These are phyloP conservation scores for Calypte anna DNA, from an alignment of 2,113 vertebrate species.

Conservation along the genomic window DNA sequence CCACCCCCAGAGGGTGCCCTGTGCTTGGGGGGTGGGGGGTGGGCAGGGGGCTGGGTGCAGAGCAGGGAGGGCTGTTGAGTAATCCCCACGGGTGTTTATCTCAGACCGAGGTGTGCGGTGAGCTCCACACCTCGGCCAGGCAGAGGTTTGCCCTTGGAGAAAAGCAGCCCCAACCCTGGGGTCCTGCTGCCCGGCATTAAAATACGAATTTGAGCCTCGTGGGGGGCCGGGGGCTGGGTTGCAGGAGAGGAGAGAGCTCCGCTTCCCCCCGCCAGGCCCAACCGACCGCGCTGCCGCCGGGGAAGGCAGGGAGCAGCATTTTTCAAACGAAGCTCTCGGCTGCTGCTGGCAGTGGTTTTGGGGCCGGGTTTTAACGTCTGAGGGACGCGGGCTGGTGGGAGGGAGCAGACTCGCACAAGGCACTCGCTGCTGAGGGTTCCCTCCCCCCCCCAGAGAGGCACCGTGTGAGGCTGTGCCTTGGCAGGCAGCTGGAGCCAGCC, in stretches of 20 bases:
- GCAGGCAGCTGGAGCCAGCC: neutral
- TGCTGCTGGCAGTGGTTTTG: neutral
- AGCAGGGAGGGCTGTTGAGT: neutral
- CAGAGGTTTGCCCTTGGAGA: neutral
- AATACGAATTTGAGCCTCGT: rapidly evolving
- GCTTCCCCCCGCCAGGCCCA: neutral
- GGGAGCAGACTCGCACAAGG: neutral
- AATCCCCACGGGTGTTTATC: rapidly evolving
- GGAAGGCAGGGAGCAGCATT: constrained; percentile 5
- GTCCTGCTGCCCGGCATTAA: neutral
- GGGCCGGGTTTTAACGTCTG: neutral
- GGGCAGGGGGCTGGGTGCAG: neutral
- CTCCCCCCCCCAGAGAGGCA: neutral
- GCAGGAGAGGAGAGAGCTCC: neutral
- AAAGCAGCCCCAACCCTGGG: neutral
- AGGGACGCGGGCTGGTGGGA: constrained; percentile 8
- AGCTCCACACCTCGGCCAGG: no score
- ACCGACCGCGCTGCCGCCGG: neutral
- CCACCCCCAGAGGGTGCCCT: neutral
- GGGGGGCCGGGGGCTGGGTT: rapidly evolving
- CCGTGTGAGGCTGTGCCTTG: rapidly evolving
- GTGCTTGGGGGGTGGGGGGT: no score
- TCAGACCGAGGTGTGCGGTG: neutral
- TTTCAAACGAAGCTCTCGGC: constrained; percentile 31
- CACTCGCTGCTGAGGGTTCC: neutral